phyloP scores from a whole-genome alignment of 2,113 vertebrate species.

The Microtus montanus region DNA sequence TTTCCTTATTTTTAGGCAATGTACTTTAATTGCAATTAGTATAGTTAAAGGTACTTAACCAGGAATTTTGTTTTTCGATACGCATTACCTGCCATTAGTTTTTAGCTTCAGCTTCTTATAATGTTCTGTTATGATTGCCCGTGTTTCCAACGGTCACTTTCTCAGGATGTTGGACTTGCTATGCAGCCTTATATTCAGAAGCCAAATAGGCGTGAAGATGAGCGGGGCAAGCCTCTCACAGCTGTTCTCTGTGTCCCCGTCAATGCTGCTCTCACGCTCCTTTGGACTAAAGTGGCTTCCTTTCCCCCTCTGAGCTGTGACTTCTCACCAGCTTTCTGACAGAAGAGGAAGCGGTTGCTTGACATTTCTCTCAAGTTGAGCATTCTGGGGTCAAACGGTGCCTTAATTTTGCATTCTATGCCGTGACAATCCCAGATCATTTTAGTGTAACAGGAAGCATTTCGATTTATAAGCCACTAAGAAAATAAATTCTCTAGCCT shows the following conservation, averaged over 20 bases:
- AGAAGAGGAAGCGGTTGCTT: neutral
- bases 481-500: neutral
- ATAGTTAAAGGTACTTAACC: constrained; percentile 11
- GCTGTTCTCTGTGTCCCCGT: neutral
- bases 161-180: neutral
- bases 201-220: neutral
- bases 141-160: neutral
- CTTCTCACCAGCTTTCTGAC: neutral
- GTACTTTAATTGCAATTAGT: constrained; percentile 38
- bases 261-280: neutral
- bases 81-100: neutral
- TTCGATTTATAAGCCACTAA: neutral
- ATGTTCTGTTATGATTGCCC: neutral
- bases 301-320: neutral
- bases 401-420: constrained; percentile 24
- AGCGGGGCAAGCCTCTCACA: neutral
- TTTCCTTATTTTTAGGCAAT: constrained; percentile 43
- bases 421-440: neutral
- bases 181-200: neutral
- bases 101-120: neutral
- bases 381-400: constrained; percentile 2
- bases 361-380: constrained; percentile 45
- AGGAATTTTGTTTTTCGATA: constrained; percentile 2
- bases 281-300: neutral
- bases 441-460: neutral